Base-by-base conservation (phyloP, 2,797 vertebrate genomes). In the Denticeps clupeoides region DNA sequence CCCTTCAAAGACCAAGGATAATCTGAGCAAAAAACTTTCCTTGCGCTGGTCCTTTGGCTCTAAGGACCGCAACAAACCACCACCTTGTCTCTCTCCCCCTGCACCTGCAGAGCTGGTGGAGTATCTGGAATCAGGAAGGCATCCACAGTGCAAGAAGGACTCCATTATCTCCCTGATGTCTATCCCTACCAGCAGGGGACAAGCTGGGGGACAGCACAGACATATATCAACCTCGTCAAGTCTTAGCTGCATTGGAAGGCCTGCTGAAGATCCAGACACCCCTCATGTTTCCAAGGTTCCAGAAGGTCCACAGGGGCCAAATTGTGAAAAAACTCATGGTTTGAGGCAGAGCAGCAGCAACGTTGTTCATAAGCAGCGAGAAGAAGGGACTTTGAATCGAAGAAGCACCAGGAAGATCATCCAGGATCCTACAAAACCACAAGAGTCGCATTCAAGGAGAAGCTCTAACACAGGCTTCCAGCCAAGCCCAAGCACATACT, bases 61-160 rank as follows among this genome's bases (percentile, higher is more conserved):
- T 51, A 85, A 77, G 59, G 88, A 87, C 27, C 79, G 77, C 25
- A 55, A 65, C 1, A 71, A 75, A 12, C 69, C 71, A 0, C 3
- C n/a, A 10, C 27, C 27, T 27, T 27, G 2, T 27, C 27, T 9
- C 27, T 33, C 7, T 33, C 16, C n/a, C 3, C 52, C 68, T 45
- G 37, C 77, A 0, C 74, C 77, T 4, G 81, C 70, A 1, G 88
- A 89, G 61, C 67, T 94, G 19, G 87, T 92, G 1, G 82, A 91
- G 41, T 93, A 91, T 69, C 59, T 90, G 68, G 89, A 95, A 52
- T 91, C 90, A 1, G 86, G 88, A 7, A 79, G 87, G 8, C 76
- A 90, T 22, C 87, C 91, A 0, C 82, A 81, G 1, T 84, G 83
- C 69, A 89, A 88, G 1, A 88, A 82, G 32, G 86, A 84, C 45